phyloP scores from a whole-genome alignment of 2,113 vertebrate species.

The Terrapene triunguis region DNA sequence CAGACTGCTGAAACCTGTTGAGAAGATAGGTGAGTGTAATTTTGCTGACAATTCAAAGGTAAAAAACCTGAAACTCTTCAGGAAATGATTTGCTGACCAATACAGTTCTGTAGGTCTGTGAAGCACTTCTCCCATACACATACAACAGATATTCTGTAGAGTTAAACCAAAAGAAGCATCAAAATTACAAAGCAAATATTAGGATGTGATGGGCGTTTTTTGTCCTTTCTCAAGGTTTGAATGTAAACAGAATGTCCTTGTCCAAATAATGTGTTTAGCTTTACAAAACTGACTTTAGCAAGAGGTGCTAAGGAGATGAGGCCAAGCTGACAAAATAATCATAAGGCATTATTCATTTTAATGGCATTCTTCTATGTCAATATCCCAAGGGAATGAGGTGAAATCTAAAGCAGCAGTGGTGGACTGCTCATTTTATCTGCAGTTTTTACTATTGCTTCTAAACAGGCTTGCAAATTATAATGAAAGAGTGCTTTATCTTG shows the following conservation, averaged over 20 bases:
- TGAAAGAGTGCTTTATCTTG: background rate
- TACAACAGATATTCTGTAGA: background rate
- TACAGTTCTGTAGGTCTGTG: background rate
- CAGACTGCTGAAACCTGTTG: background rate
- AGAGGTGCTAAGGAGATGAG: background rate
- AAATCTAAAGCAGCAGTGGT: background rate
- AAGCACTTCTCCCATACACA: background rate
- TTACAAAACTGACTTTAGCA: slow-evolving; percentile 25
- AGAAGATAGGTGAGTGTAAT: background rate
- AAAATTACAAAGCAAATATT: background rate
- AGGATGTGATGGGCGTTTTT: background rate
- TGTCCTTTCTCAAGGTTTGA: background rate
- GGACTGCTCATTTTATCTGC: background rate
- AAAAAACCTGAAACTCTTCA: background rate
- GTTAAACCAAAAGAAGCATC: background rate
- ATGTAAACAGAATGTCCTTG: background rate
- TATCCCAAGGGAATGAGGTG: background rate
- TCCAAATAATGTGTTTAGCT: background rate
- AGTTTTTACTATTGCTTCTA: background rate
- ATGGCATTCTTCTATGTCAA: background rate
- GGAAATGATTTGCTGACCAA: background rate
- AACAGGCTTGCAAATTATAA: background rate
- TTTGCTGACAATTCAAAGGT: background rate
- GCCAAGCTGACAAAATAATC: slow-evolving; percentile 22
- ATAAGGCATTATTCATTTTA: slow-evolving; percentile 15